Conservation (phyloP, 1,140 invertebrate genomes). For the Dinothrombium tinctorium region DNA sequence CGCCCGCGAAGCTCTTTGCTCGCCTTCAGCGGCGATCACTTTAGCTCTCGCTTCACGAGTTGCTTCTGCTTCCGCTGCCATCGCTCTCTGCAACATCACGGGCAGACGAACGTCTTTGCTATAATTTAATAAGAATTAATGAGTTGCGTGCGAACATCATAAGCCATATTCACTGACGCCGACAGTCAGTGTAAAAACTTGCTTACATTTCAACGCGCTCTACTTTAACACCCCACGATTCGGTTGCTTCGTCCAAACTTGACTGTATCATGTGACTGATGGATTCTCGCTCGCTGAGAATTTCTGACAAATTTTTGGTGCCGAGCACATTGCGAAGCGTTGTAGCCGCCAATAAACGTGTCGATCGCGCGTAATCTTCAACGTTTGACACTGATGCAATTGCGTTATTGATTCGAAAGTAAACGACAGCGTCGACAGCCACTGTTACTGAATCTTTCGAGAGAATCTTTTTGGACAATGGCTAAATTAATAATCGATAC, state of each 20-base stretch:
- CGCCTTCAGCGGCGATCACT: too few species aligned
- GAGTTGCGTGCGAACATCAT: too few species aligned
- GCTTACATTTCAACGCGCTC: slow-evolving; percentile 33
- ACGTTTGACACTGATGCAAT: slow-evolving; percentile 35
- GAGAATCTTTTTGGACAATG: too few species aligned
- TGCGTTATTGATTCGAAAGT: slow-evolving; percentile 35
- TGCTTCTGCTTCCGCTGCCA: too few species aligned
- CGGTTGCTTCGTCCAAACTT: slow-evolving; percentile 31
- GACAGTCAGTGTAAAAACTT: too few species aligned
- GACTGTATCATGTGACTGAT: slow-evolving; percentile 28
- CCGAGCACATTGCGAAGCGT: slow-evolving; percentile 29
- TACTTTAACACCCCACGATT: slow-evolving; percentile 36
- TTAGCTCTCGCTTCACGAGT: too few species aligned
- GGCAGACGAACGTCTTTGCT: too few species aligned
- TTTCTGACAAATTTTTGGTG: slow-evolving; percentile 29
- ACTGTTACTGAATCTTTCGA: slow-evolving; percentile 81
- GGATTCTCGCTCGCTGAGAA: slow-evolving; percentile 28
- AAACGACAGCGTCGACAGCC: slow-evolving; percentile 44
- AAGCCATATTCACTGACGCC: too few species aligned
- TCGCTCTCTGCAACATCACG: too few species aligned
- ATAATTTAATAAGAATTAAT: too few species aligned
- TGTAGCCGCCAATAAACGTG: slow-evolving; percentile 21
- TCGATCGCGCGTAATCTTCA: slow-evolving; percentile 26
- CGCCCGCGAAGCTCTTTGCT: too few species aligned
- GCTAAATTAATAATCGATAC: too few species aligned